Percentiles rank a stretch among this genome's conserved stretches.
phyloP scores from a whole-genome alignment of 2,113 vertebrate genomes.

The Garra rufa region DNA sequence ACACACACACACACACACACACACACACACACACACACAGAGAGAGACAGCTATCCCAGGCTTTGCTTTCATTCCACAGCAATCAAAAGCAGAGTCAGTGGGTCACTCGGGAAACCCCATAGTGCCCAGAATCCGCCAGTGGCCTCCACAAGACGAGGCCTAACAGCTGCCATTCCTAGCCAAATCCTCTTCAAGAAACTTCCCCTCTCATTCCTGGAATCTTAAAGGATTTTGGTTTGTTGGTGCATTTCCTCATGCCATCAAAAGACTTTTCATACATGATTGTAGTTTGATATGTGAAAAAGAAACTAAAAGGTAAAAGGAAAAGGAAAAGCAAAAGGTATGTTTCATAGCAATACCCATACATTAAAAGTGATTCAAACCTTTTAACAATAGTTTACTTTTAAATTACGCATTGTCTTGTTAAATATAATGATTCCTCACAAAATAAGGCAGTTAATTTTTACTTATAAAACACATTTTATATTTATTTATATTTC shows the following conservation, averaged over 20 bases:
- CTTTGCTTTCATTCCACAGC: constrained; percentile 42
- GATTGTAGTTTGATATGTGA: not conserved
- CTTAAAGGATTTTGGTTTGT: constrained; percentile 19
- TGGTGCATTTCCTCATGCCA: not conserved
- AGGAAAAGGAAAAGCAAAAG: not conserved
- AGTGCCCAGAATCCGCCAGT: constrained; percentile 28
- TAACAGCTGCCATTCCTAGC: constrained; percentile 45
- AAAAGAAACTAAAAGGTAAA: not conserved
- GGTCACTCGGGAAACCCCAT: constrained; percentile 52
- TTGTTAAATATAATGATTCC: no score
- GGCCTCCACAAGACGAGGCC: constrained; percentile 24
- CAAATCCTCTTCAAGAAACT: constrained; percentile 30
- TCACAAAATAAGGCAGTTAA: no score
- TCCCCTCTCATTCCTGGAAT: constrained; percentile 24
- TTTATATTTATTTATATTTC: no score
- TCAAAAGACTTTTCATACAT: not conserved
- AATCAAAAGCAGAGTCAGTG: constrained; percentile 51
- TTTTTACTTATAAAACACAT: no score
- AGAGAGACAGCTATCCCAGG: not conserved
- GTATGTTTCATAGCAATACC: not conserved
- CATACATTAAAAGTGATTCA: not conserved
- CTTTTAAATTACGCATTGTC: no score
- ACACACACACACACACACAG: constrained; percentile 18
- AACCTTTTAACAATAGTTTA: no score
- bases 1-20: no score